These are phyloP conservation scores for Anguilla rostrata DNA, from an alignment of 2,113 vertebrate genomes.

Conservation along the genomic window DNA sequence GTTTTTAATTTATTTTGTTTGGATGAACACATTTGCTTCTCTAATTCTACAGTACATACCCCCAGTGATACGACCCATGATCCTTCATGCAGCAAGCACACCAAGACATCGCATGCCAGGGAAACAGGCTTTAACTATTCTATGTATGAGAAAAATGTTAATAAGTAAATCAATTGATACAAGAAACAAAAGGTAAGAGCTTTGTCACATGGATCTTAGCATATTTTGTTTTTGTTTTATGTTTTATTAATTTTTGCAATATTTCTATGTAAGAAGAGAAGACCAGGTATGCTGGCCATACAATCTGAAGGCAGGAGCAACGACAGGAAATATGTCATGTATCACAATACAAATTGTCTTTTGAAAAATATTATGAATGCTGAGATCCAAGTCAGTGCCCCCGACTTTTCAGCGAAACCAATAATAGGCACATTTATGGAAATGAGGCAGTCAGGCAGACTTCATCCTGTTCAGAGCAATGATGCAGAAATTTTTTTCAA, in stretches of 20 bases:
- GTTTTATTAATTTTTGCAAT: background rate
- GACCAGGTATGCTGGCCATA: background rate
- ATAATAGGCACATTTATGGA: constrained; percentile 25
- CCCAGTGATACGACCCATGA: constrained; percentile 43
- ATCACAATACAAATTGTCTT: constrained; percentile 11
- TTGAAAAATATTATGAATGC: constrained; percentile 19
- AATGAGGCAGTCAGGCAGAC: constrained; percentile 27
- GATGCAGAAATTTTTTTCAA: constrained; percentile 11
- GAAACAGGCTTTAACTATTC: constrained; percentile 56
- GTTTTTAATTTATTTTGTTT: constrained; percentile 65
- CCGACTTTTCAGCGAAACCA: constrained; percentile 20
- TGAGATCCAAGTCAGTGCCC: constrained; percentile 24
- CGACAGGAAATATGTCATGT: constrained; percentile 16
- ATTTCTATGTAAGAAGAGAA: background rate
- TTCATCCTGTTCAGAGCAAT: constrained; percentile 7
- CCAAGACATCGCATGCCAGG: constrained; percentile 56
- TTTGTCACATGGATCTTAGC: constrained; percentile 6
- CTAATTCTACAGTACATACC: constrained; percentile 56
- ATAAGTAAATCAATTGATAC: constrained; percentile 23
- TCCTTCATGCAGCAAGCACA: constrained; percentile 66
- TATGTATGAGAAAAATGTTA: constrained; percentile 24
- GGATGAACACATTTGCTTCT: constrained; percentile 47
- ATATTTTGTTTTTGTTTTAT: background rate
- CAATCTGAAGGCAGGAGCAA: background rate
- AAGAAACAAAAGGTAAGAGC: constrained; percentile 19